These are phyloP conservation scores for Poeciliopsis turneri DNA, from an alignment of 2,797 vertebrate genomes.

Conservation along the genomic window DNA sequence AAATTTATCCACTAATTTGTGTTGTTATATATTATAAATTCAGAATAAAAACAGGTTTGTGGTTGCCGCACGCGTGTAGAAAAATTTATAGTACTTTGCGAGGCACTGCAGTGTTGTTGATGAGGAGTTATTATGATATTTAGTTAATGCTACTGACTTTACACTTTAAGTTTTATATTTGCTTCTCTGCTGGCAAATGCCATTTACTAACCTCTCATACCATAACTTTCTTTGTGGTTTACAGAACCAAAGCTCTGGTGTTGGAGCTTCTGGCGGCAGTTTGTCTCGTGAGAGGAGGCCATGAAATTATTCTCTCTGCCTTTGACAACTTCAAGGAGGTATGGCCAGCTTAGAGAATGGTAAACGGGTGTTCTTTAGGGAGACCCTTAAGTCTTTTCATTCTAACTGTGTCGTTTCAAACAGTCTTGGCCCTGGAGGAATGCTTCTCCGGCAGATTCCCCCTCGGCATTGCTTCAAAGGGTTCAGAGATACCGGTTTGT, in stretches of 20 bases:
- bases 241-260: constrained; percentile 97
- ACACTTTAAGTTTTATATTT: constrained; percentile 32
- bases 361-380: constrained; percentile 11
- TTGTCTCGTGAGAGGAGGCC: constrained; percentile 96
- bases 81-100: not conserved
- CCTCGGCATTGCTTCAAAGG: constrained; percentile 1
- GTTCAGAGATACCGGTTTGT: constrained; percentile 46
- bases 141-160: constrained; percentile 16
- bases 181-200: constrained; percentile 8
- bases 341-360: constrained; percentile 32
- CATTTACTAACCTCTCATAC: constrained; percentile 38
- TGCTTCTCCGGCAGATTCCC: constrained; percentile 35
- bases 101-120: not conserved
- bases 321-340: constrained; percentile 99
- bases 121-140: constrained; percentile 2
- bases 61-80: not conserved
- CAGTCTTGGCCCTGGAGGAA: constrained; percentile 55
- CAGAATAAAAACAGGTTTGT: not conserved
- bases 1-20: not conserved
- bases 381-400: constrained; percentile 51
- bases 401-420: constrained; percentile 51
- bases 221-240: constrained; percentile 42
- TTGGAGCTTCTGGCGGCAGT: constrained; percentile 95
- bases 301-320: constrained; percentile 96
- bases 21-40: not conserved